These are phyloP conservation scores for Galerucella nymphaeae DNA, from an alignment of 2,888 invertebrate species.

Conservation along the genomic window DNA sequence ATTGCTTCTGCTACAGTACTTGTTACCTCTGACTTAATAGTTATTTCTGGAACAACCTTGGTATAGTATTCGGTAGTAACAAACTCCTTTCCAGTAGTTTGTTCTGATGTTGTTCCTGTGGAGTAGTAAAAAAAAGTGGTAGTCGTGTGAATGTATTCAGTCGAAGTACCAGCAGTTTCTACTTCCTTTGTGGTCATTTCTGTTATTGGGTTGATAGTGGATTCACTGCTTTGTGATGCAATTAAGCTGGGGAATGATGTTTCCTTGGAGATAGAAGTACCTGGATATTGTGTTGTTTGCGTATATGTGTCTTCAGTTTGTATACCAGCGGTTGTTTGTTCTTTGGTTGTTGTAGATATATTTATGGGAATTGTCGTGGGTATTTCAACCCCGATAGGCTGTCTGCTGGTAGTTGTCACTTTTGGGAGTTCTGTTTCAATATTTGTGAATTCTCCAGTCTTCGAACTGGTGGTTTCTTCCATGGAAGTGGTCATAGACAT, in stretches of 20 bases:
- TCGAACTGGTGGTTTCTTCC: neutral
- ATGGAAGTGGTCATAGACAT: neutral
- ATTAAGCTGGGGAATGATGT: too few relatives aligned
- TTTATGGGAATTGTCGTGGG: neutral
- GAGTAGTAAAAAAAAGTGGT: too few relatives aligned
- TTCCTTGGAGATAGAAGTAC: neutral
- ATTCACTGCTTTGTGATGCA: neutral
- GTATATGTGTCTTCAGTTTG: neutral
- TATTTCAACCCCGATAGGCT: neutral
- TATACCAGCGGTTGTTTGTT: neutral
- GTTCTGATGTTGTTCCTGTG: neutral
- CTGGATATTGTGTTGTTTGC: neutral
- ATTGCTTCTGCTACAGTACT: neutral
- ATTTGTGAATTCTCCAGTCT: neutral
- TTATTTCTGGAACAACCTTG: constrained; percentile 4
- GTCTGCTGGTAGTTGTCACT: neutral
- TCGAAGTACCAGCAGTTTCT: neutral
- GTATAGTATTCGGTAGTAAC: constrained; percentile 11
- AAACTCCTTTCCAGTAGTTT: constrained; percentile 27
- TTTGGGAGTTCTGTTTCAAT: too few relatives aligned
- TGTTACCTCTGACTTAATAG: constrained; percentile 7
- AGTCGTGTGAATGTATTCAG: too few relatives aligned
- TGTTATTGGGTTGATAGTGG: neutral
- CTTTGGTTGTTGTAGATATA: neutral
- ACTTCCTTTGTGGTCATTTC: neutral